Base-by-base conservation (phyloP, 2,797 vertebrate genomes). In the Macropus fuliginosus region DNA sequence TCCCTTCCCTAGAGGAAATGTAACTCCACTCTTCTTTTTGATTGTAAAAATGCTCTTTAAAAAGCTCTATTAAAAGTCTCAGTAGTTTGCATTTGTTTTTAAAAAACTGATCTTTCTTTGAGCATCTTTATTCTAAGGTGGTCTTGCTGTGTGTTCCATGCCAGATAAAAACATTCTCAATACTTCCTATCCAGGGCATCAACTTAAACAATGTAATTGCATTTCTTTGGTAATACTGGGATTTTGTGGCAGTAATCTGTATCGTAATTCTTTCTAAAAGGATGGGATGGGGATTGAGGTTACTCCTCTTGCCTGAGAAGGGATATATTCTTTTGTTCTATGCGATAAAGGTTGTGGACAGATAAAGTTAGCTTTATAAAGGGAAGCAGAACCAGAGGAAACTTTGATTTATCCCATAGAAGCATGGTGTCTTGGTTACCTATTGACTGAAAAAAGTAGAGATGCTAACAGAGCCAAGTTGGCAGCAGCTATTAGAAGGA, bases 1-100 rank as follows among this genome's bases (percentile, higher is more conserved):
- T 96, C 93, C 91, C 66, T 97, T 97, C 91, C 89, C 96, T 93
- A 62, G 95, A 96, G 95, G 96, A 97, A 97, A 94, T 97, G 90
- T 40, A 56, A 87, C 96, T 54, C 56, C 89, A 96, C n/a, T 91
- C 59, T 95, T 91, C 29, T 74, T 91, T 94, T 74, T 31, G 57
- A 92, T 94, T 94, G 81, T 91, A 55, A 95, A 95, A 90, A 95
- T 5, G 3, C 54, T 66, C 18, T 21, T 66, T 91, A 50, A 46
- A 92, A 29, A 34, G 29, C 9, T 9, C 94, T 56, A 87, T 87
- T 87, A 87, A 87, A 87, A 46, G 74, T 87, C 21, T 87, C 40
- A 46, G 21, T 87, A 87, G 40, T 87, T 87, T 87, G 74, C 24
- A 28, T 87, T 87, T 50, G 50, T 87, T 87, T 87, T 87, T 10